A percentile compares a stretch with the other conserved stretches of the same genome.
These are phyloP conservation scores for Gulo gulo DNA, from an alignment of 2,113 vertebrate species.

Conservation along the genomic window DNA sequence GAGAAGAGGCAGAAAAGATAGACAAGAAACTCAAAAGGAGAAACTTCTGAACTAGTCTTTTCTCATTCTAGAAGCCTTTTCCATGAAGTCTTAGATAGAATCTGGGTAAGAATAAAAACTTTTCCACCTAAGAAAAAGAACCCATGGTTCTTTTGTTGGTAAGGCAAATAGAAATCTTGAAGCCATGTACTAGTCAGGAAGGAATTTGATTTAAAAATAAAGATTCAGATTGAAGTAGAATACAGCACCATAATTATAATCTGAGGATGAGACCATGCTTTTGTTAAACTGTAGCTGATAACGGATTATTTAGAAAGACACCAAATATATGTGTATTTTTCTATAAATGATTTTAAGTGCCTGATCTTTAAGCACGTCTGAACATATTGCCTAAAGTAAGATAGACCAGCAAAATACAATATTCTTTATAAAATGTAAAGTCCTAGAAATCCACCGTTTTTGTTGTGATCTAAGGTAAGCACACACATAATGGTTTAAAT, in stretches of 20 bases:
- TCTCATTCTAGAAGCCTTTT: neutral
- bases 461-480: neutral
- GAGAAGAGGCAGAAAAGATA: neutral
- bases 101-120: neutral
- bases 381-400: conserved; percentile 41
- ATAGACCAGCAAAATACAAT: neutral
- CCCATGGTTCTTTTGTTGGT: neutral
- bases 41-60: neutral
- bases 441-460: neutral
- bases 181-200: neutral
- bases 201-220: conserved; percentile 21
- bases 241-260: conserved; percentile 9
- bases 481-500: neutral
- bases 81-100: neutral
- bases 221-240: neutral
- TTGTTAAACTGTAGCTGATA: neutral
- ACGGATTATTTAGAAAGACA: conserved; percentile 32
- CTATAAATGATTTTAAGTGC: neutral
- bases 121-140: neutral
- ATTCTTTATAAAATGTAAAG: conserved; percentile 12
- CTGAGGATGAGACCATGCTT: neutral
- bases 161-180: conserved; percentile 34
- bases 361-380: neutral
- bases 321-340: neutral
- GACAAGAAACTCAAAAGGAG: neutral